These are phyloP conservation scores for Tadarida brasiliensis DNA, from an alignment of 2,797 vertebrate genomes.

Conservation along the genomic window DNA sequence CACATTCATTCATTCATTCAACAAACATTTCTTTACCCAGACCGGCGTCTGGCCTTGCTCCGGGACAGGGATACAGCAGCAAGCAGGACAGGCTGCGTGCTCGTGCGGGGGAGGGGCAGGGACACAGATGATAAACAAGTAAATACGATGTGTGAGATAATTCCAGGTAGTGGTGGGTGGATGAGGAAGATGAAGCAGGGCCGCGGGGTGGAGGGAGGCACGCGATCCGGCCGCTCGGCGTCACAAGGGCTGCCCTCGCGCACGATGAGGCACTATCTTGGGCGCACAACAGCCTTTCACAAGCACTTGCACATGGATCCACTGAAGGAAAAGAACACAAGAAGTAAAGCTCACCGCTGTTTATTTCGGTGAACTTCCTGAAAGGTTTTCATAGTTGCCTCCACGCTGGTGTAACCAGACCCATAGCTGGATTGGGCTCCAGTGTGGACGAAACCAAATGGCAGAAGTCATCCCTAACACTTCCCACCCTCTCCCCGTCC, in stretches of 20 bases:
- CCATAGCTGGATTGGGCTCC: accelerated
- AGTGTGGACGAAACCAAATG: background rate
- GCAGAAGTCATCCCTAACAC: accelerated
- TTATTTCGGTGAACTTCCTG: background rate
- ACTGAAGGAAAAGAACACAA: background rate
- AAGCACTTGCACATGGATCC: background rate
- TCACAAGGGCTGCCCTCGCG: background rate
- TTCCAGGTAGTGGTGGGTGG: background rate
- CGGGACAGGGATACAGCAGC: background rate
- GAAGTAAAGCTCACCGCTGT: background rate
- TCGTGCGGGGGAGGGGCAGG: accelerated
- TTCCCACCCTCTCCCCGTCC: background rate
- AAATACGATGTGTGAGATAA: background rate
- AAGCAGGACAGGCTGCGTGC: accelerated
- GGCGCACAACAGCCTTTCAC: background rate
- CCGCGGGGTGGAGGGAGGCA: background rate
- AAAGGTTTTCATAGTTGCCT: background rate
- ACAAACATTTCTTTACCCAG: background rate
- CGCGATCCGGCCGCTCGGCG: no score
- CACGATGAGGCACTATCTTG: no score
- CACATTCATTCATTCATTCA: background rate
- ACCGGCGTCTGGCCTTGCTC: background rate
- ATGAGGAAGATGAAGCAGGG: background rate
- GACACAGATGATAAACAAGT: no score
- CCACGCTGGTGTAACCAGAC: background rate